These are phyloP conservation scores for Musca domestica DNA, from an alignment of 1,140 invertebrate species.

Conservation along the genomic window DNA sequence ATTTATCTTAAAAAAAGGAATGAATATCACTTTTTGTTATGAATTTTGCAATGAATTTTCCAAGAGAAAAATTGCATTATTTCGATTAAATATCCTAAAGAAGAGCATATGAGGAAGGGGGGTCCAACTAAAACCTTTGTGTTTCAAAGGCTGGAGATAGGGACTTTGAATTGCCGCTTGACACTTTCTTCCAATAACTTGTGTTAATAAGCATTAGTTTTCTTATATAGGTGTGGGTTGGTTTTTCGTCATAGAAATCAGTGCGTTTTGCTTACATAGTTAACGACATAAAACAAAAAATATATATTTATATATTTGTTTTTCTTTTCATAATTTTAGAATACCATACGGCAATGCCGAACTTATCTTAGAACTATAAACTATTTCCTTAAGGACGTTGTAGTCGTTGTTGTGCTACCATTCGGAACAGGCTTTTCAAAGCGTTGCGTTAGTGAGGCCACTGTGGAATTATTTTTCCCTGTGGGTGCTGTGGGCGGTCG, in stretches of 20 bases:
- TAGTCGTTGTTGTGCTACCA: not conserved
- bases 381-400: conserved; percentile 25
- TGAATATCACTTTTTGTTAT: conserved; percentile 29
- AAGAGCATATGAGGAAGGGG: not conserved
- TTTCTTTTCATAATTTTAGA: not conserved
- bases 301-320: not conserved
- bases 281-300: not conserved
- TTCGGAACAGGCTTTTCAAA: conserved; percentile 34
- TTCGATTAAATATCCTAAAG: conserved; percentile 9
- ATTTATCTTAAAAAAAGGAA: conserved; percentile 24
- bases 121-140: not conserved
- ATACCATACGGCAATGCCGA: not conserved
- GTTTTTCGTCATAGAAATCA: conserved; percentile 14
- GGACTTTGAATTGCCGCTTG: not conserved
- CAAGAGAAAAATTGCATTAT: not conserved
- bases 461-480: conserved; percentile 32
- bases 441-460: conserved; percentile 45
- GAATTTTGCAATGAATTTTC: conserved; percentile 19
- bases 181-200: not conserved
- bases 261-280: conserved; percentile 16
- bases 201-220: conserved; percentile 4
- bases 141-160: no score
- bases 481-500: conserved; percentile 31
- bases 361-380: conserved; percentile 10
- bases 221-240: not conserved